Percentiles rank a stretch among this genome's conserved stretches.
phyloP scores from a whole-genome alignment of 92 coral and sea anemone species.

The Bergia puertoricense region DNA sequence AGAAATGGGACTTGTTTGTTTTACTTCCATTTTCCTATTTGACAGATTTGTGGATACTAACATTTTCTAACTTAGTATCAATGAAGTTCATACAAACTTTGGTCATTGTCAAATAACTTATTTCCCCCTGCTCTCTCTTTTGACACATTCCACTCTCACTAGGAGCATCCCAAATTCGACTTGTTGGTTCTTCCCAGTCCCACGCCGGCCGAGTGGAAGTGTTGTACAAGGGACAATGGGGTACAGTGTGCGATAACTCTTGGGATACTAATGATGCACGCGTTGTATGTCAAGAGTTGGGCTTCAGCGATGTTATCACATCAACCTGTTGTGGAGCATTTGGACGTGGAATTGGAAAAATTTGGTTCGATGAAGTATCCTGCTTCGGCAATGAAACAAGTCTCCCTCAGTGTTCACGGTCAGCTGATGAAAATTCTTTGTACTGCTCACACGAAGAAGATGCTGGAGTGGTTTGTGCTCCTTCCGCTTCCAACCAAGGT shows the following conservation, averaged over 20 bases:
- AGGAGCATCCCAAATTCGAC: constrained; percentile 8
- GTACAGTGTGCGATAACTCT: constrained; percentile 12
- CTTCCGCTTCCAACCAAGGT: background rate
- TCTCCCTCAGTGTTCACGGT: background rate
- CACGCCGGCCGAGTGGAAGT: constrained; percentile 27
- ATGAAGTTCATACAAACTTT: too few relatives aligned
- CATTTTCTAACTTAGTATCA: too few relatives aligned
- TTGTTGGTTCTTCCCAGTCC: background rate
- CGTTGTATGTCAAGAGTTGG: constrained; percentile 29
- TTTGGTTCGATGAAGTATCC: constrained; percentile 12
- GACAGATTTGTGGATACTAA: too few relatives aligned
- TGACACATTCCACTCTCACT: background rate
- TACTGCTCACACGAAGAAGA: constrained; percentile 16
- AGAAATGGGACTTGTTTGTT: too few relatives aligned
- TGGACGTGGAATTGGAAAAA: constrained; percentile 11
- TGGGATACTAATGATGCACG: constrained; percentile 10
- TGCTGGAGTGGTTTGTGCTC: constrained; percentile 1
- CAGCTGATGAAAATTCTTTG: background rate
- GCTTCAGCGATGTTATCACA: constrained; percentile 14
- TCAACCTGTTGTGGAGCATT: constrained; percentile 28
- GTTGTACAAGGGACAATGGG: constrained; percentile 13
- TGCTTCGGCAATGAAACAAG: constrained; percentile 15
- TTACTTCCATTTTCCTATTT: too few relatives aligned
- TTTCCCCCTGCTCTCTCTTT: too few relatives aligned
- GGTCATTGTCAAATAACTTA: too few relatives aligned